Percentiles rank a stretch among this genome's conserved stretches.
Evolutionary conservation across 2,797 vertebrate species (phyloP).

Genomic region (Emys orbicularis): DNA sequence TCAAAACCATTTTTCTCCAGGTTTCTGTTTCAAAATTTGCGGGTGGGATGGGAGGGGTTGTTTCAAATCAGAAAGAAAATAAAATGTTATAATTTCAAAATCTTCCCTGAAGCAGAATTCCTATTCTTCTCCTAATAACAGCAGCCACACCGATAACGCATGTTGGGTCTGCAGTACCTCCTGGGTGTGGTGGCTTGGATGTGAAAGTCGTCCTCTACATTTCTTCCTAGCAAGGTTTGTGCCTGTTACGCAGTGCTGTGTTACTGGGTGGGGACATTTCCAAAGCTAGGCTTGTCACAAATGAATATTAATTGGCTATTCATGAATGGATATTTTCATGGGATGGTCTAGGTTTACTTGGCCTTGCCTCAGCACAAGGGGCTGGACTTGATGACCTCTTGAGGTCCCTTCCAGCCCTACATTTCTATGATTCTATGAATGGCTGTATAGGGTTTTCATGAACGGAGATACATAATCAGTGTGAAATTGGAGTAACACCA

Average conservation of each 20-base stretch:
- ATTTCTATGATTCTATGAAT: background rate
- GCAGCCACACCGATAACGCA: background rate
- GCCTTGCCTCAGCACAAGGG: background rate
- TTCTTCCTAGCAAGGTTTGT: background rate
- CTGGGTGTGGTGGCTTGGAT: background rate
- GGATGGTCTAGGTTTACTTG: background rate
- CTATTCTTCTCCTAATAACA: background rate
- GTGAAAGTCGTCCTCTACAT: background rate
- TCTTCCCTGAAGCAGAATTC: background rate
- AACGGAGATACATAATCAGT: constrained; percentile 22
- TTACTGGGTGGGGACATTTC: background rate
- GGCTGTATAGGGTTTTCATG: constrained; percentile 21
- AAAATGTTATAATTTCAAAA: background rate
- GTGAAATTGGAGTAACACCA: constrained; percentile 22
- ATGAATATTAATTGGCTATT: background rate
- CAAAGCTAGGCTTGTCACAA: background rate
- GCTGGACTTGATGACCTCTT: background rate
- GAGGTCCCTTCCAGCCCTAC: background rate
- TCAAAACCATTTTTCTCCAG: background rate
- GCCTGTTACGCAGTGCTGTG: background rate
- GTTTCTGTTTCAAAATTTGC: background rate
- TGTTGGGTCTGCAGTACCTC: background rate
- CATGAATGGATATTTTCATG: background rate
- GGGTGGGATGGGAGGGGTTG: background rate
- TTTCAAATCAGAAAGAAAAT: background rate